Conservation (phyloP, 2,113 vertebrate species). For the Trematomus loennbergii region DNA sequence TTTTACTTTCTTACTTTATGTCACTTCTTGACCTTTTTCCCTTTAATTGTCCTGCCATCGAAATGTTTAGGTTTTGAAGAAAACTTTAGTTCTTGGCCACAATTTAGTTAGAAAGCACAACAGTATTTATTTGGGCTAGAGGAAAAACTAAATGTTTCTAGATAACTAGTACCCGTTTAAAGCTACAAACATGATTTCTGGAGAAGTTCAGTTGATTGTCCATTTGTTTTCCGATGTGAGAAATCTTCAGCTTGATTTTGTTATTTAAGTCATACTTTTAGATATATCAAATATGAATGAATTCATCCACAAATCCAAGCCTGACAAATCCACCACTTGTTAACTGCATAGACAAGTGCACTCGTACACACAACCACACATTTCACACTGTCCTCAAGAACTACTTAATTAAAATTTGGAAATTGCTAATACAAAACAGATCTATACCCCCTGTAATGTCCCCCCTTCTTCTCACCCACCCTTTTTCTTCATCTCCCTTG, state of each 20-base stretch:
- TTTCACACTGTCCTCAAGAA: constrained; percentile 15
- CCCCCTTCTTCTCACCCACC: neutral
- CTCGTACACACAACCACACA: constrained; percentile 7
- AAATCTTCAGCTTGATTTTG: constrained; percentile 9
- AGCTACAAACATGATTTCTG: neutral
- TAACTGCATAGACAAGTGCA: neutral
- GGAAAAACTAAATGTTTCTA: neutral
- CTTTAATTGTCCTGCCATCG: neutral
- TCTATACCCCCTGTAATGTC: constrained; percentile 29
- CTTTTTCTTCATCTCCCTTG: constrained; percentile 17
- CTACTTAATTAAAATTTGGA: constrained; percentile 42
- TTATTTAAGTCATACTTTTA: neutral
- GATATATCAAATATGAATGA: neutral
- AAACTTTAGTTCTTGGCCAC: neutral
- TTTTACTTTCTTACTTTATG: no score
- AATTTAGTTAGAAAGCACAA: neutral
- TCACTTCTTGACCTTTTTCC: neutral
- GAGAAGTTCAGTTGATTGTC: neutral
- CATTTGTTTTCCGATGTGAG: constrained; percentile 9
- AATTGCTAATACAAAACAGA: constrained; percentile 43
- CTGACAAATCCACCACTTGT: neutral
- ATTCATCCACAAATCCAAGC: neutral
- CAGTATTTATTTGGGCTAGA: neutral
- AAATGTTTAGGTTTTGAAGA: neutral
- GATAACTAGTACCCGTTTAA: neutral